Percentiles rank a stretch among this genome's conserved stretches.
Conservation (phyloP, 2,888 invertebrate genomes). For the Itoplectis maculator region DNA sequence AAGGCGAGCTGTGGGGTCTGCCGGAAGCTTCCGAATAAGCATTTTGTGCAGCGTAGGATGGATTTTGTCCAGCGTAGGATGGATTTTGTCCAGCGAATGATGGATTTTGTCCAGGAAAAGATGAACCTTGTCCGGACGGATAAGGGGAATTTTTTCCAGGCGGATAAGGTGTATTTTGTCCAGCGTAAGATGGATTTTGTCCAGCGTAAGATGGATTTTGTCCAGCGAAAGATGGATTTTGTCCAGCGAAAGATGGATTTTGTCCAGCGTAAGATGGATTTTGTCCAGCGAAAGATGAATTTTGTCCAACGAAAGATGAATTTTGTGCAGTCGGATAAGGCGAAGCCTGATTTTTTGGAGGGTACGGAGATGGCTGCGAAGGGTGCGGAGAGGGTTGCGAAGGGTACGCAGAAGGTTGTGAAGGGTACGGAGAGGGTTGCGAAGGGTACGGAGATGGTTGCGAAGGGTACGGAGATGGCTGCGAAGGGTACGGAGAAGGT, state of each 20-base stretch:
- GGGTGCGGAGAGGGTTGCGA: slow-evolving; percentile 36
- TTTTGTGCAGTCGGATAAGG: no score
- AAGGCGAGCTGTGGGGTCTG: slow-evolving; percentile 64
- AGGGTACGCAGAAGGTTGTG: slow-evolving; percentile 56
- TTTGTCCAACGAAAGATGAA: no score
- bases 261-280: slow-evolving; percentile 52
- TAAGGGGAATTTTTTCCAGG: slow-evolving; percentile 55
- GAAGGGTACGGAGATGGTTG: slow-evolving; percentile 65
- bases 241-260: slow-evolving; percentile 80
- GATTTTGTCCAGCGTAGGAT: slow-evolving; percentile 60
- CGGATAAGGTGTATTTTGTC: slow-evolving; percentile 33
- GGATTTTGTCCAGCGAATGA: slow-evolving; percentile 37
- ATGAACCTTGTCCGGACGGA: slow-evolving; percentile 63
- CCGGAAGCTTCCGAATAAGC: slow-evolving; percentile 44
- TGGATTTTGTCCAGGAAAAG: slow-evolving; percentile 80
- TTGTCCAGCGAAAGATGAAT: background rate
- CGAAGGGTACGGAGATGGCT: slow-evolving; percentile 64
- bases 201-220: no score
- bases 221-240: slow-evolving; percentile 56
- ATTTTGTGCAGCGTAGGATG: no score
- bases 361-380: slow-evolving; percentile 60
- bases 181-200: no score
- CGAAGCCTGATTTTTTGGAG: slow-evolving; percentile 50
- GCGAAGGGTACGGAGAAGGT: slow-evolving; percentile 35
- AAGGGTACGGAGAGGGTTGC: slow-evolving; percentile 73